Conservation (phyloP, 2,113 vertebrate genomes). For the Fulmarus glacialis region DNA sequence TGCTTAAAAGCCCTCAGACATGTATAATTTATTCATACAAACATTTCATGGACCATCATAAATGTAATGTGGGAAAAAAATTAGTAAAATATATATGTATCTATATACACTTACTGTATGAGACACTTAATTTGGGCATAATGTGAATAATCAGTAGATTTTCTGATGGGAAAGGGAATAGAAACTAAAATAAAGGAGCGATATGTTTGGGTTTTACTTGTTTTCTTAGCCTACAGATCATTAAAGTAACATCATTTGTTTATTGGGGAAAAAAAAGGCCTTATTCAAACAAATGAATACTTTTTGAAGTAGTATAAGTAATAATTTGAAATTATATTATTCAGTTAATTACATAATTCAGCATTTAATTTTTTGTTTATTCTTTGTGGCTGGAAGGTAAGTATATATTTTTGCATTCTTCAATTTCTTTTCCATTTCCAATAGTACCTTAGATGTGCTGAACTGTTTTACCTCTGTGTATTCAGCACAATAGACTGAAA, state of each 20-base stretch:
- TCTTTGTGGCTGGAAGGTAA: background rate
- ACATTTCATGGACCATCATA: background rate
- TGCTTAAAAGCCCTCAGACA: background rate
- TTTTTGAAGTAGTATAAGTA: background rate
- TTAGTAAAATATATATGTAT: background rate
- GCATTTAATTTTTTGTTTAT: background rate
- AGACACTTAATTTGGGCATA: background rate
- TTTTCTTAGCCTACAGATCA: background rate
- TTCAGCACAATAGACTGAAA: background rate
- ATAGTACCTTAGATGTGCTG: background rate
- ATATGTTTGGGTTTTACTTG: background rate
- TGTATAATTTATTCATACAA: constrained; percentile 13
- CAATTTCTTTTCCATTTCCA: background rate
- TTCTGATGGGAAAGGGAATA: background rate
- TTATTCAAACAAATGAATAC: background rate
- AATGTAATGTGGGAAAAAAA: background rate
- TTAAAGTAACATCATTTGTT: background rate
- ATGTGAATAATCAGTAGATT: background rate
- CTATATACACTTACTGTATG: background rate
- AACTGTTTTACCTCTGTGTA: background rate
- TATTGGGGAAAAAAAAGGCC: background rate
- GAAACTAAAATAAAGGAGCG: background rate
- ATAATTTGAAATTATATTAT: background rate
- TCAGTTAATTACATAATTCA: background rate
- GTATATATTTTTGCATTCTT: background rate